Evolutionary conservation across 2,797 vertebrate genomes (phyloP), one percentile per base, ranked within the genome.

Genomic region (Philypnodon macrostomus): DNA sequence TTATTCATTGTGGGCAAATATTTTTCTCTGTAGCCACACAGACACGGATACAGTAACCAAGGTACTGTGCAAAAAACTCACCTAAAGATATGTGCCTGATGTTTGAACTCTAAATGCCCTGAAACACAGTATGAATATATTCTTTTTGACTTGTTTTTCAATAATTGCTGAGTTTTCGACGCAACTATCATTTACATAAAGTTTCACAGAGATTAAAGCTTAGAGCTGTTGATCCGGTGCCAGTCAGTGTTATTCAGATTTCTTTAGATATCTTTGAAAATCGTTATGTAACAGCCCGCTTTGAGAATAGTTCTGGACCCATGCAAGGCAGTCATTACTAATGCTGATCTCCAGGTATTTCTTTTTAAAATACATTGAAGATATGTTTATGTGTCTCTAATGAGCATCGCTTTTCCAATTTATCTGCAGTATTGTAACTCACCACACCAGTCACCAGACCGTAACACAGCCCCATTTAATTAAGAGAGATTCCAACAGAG

Each of bases 1-100:
- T 87, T 85, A 88, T 90, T 89, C 75, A 88, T 87, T 70, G 58
- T 46, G 54, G 75, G 60, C 74, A 88, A 87, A 83, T 84, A 75
- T 83, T 85, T 84, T 67, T 55, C 63, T 80, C 58, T 73, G 49
- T 67, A 53, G 70, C 58, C 54, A 34, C 53, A 57, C 41, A 1
- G 52, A 58, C 50, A 46, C 53, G 70, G 61, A 67, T 51, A 50
- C 34, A 58, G 54, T 56, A 67, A 54, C 39, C 24, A 24, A 63
- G 5, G 36, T n/a, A n/a, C n/a, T n/a, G n/a, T 58, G 57, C 14
- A 63, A 56, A 48, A n/a, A 5, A 37, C 59, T 58, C 26, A 41
- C 10, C 24, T 37, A 34, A 35, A 48, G 26, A 16, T 45, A 57
- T 15, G 16, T 42, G 39, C 56, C 53, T 58, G 29, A 18, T 42